A percentile compares a stretch with the other conserved stretches of the same genome.
phyloP scores from a whole-genome alignment of 2,797 vertebrate genomes.

The Mus spretus region DNA sequence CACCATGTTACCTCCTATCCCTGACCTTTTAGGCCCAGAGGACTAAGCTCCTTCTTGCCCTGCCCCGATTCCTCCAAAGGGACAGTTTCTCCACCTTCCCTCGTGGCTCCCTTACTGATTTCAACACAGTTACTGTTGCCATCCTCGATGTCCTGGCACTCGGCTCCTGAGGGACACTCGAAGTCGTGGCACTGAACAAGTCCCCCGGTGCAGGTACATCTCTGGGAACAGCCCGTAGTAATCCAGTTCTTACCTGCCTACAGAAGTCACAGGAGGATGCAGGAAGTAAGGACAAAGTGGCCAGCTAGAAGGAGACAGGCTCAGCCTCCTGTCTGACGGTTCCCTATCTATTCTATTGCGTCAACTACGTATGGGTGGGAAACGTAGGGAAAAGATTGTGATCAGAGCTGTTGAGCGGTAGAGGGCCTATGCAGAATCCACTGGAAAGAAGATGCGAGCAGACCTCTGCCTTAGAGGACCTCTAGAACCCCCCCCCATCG shows the following conservation, averaged over 20 bases:
- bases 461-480: neutral
- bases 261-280: neutral
- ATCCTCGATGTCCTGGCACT: neutral
- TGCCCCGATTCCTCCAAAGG: neutral
- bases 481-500: neutral
- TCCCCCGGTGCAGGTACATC: neutral
- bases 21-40: neutral
- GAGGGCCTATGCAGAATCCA: neutral
- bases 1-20: rapidly evolving
- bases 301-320: neutral
- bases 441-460: neutral
- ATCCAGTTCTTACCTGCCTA: slow-evolving; percentile 11
- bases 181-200: neutral
- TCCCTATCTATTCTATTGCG: neutral
- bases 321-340: neutral
- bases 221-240: neutral
- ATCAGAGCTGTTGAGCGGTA: neutral
- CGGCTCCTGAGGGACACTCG: neutral
- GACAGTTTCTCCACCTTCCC: too few species aligned
- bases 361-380: neutral
- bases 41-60: neutral
- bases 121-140: neutral
- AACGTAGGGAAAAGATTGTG: neutral
- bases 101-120: neutral
- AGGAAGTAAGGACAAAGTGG: neutral